A percentile compares a stretch with the other conserved stretches of the same genome.
These are phyloP conservation scores for Prochilodus magdalenae DNA, from an alignment of 2,113 vertebrate species.

Conservation along the genomic window DNA sequence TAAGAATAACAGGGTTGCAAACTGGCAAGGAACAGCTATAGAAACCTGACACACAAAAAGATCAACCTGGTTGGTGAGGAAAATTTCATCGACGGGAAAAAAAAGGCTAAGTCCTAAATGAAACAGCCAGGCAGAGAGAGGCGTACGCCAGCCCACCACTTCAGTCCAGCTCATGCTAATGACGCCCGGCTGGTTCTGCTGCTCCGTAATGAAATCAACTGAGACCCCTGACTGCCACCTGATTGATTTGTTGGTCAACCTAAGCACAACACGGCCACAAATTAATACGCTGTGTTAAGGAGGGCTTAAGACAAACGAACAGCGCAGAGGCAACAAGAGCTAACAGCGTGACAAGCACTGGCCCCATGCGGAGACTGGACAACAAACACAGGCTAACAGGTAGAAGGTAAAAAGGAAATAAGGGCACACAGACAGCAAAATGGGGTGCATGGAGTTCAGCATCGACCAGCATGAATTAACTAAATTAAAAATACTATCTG, in stretches of 20 bases:
- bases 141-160: background rate
- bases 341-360: background rate
- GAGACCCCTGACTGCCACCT: slow-evolving; percentile 31
- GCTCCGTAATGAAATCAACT: slow-evolving; percentile 50
- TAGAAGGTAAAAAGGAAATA: background rate
- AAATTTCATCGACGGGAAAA: background rate
- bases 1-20: no score
- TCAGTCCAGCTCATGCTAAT: slow-evolving; percentile 56
- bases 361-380: background rate
- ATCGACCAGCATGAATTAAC: background rate
- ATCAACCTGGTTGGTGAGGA: background rate
- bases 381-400: background rate
- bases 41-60: no score
- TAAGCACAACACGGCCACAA: slow-evolving; percentile 44
- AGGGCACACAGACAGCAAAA: background rate
- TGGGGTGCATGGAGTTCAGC: background rate
- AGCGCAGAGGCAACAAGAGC: background rate
- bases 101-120: background rate
- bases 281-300: slow-evolving; percentile 11
- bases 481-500: background rate
- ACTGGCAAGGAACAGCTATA: no score
- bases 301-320: background rate
- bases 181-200: slow-evolving; percentile 48
- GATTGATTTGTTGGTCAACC: slow-evolving; percentile 64
- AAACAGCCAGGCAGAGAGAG: background rate